phyloP scores from a whole-genome alignment of 2,797 vertebrate genomes.

The Pyrocephalus nanus region DNA sequence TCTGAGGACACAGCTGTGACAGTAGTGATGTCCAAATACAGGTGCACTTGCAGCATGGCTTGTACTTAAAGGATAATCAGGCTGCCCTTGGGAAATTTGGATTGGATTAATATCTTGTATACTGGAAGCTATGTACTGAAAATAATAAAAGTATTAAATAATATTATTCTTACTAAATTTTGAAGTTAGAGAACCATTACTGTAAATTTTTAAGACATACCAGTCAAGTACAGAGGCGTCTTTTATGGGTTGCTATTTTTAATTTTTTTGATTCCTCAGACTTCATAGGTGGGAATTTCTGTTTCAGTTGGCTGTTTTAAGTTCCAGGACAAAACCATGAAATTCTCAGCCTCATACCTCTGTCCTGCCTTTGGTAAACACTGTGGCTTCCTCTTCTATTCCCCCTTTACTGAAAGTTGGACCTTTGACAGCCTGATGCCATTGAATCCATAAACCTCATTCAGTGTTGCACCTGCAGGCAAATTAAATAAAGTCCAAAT shows the following conservation, averaged over 20 bases:
- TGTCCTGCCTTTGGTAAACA: background rate
- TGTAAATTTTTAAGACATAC: background rate
- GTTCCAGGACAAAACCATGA: background rate
- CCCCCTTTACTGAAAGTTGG: background rate
- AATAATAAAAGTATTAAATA: background rate
- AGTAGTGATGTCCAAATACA: constrained; percentile 35
- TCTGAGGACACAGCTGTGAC: constrained; percentile 10
- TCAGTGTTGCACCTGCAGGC: background rate
- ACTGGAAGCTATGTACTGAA: background rate
- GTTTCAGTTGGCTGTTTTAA: background rate
- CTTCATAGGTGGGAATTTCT: background rate
- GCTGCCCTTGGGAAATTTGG: background rate
- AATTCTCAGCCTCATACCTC: fast-evolving
- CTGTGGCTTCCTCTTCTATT: background rate
- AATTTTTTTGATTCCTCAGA: background rate
- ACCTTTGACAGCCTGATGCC: background rate
- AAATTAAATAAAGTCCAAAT: background rate
- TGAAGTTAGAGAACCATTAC: background rate
- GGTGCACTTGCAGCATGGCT: background rate
- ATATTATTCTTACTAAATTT: background rate
- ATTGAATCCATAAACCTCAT: background rate
- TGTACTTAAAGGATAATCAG: background rate
- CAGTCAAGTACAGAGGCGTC: background rate
- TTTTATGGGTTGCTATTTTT: background rate
- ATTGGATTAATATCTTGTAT: background rate